These are phyloP conservation scores for Drosophila punjabiensis DNA, from an alignment of 1,140 invertebrate species.

Conservation along the genomic window DNA sequence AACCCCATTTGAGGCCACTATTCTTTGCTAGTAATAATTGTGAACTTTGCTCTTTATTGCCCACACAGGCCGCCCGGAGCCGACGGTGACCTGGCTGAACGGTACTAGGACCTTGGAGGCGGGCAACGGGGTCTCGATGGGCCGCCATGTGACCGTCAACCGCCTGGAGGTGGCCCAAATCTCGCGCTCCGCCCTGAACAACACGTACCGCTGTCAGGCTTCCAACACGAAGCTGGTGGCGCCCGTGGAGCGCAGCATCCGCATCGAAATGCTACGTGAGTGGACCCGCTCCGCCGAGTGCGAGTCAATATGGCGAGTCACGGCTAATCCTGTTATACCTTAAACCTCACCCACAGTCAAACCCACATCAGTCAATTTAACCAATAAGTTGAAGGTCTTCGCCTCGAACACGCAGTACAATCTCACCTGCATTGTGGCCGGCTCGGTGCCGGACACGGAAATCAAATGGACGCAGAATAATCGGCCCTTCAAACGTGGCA, in stretches of 20 bases:
- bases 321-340: slow-evolving; percentile 62
- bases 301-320: slow-evolving; percentile 59
- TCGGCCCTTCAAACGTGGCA: slow-evolving; percentile 89
- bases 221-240: slow-evolving; percentile 94
- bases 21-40: neutral
- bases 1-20: neutral
- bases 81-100: slow-evolving; percentile 92
- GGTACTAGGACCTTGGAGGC: slow-evolving; percentile 87
- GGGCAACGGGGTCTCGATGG: slow-evolving; percentile 87
- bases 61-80: slow-evolving; percentile 91
- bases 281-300: slow-evolving; percentile 56
- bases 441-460: slow-evolving; percentile 93
- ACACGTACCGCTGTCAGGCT: slow-evolving; percentile 93
- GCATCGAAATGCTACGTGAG: slow-evolving; percentile 93
- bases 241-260: slow-evolving; percentile 91
- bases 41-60: slow-evolving; percentile 27
- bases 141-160: slow-evolving; percentile 92
- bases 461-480: slow-evolving; percentile 94
- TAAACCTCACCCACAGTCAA: slow-evolving; percentile 87
- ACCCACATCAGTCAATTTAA: slow-evolving; percentile 91
- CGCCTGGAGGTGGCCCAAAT: slow-evolving; percentile 90
- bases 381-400: slow-evolving; percentile 90
- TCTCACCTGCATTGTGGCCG: slow-evolving; percentile 91
- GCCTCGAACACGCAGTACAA: slow-evolving; percentile 92
- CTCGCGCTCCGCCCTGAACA: slow-evolving; percentile 91